phyloP scores from a whole-genome alignment of 2,113 vertebrate species.

The Phrynocephalus versicolor region DNA sequence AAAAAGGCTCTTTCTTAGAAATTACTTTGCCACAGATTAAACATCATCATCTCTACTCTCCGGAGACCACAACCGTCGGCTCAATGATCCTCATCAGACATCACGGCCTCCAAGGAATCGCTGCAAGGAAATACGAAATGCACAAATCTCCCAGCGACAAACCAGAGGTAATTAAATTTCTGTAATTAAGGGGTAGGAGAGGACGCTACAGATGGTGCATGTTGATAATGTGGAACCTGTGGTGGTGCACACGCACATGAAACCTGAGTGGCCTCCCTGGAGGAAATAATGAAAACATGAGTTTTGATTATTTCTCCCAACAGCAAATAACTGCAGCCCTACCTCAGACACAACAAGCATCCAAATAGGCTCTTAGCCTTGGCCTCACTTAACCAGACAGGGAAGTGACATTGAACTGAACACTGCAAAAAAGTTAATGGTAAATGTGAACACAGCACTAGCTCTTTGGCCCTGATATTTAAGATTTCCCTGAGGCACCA shows the following conservation, averaged over 20 bases:
- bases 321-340: neutral
- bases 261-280: too few relatives aligned
- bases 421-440: neutral
- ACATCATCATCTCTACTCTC: neutral
- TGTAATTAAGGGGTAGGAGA: neutral
- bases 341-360: neutral
- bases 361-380: neutral
- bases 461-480: slow-evolving; percentile 14
- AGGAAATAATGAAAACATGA: neutral
- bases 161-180: neutral
- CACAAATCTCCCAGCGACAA: neutral
- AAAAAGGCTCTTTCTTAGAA: neutral
- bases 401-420: slow-evolving; percentile 3
- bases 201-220: neutral
- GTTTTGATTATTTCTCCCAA: neutral
- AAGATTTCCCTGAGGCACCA: slow-evolving; percentile 14
- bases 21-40: neutral
- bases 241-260: neutral
- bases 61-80: neutral
- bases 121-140: neutral
- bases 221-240: neutral
- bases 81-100: neutral
- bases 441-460: slow-evolving; percentile 6
- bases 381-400: slow-evolving; percentile 8
- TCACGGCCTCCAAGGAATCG: neutral